Evolutionary conservation across 2,888 invertebrate genomes (phyloP).

Genomic region (Nebria salina): DNA sequence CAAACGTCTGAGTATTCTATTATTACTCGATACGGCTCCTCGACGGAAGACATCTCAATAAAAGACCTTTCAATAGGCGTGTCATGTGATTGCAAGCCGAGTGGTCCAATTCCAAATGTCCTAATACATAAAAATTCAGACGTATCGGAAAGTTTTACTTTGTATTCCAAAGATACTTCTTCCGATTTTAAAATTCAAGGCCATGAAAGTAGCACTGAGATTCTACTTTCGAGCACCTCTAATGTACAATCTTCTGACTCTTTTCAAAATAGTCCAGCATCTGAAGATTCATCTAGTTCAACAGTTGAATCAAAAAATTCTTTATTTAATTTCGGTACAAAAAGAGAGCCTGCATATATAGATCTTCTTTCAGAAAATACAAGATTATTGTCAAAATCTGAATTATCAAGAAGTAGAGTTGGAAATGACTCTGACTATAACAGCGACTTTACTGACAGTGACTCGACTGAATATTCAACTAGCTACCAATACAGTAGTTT

Average conservation of each 20-base stretch:
- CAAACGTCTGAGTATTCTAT: background rate
- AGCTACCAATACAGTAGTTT: constrained; percentile 56
- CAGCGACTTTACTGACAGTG: constrained; percentile 20
- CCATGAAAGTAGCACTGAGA: background rate
- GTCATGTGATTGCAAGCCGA: background rate
- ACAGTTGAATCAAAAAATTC: background rate
- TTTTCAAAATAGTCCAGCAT: background rate
- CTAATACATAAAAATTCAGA: background rate
- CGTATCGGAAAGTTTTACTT: background rate
- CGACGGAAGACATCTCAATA: background rate
- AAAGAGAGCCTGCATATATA: background rate
- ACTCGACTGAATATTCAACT: constrained; percentile 56
- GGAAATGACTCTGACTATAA: constrained; percentile 45
- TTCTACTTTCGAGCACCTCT: background rate
- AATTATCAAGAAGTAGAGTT: constrained; percentile 37
- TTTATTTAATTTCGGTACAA: background rate
- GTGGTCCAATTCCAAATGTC: background rate
- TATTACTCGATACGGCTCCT: background rate
- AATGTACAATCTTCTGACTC: background rate
- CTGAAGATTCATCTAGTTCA: background rate
- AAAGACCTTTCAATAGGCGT: background rate
- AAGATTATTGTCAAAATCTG: background rate
- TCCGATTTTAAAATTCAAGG: background rate
- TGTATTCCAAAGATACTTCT: background rate
- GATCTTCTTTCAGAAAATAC: background rate